Conservation (phyloP, 1,140 invertebrate species). For the Drosophila auraria region DNA sequence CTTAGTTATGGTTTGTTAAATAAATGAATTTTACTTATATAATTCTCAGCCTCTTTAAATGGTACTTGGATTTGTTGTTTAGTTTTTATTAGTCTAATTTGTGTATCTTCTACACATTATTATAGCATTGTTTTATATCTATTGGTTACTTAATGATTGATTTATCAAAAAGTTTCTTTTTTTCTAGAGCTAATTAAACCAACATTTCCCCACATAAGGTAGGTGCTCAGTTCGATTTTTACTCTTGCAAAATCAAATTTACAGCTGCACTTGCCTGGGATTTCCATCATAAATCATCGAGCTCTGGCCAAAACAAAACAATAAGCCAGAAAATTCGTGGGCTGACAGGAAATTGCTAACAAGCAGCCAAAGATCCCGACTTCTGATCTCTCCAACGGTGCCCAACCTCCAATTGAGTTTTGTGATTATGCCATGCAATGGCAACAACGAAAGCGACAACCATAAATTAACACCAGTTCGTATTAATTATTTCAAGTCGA, state of each 20-base stretch:
- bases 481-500: slow-evolving; percentile 53
- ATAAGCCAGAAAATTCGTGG: slow-evolving; percentile 43
- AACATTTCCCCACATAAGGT: slow-evolving; percentile 4
- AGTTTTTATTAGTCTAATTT: too few relatives aligned
- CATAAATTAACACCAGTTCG: slow-evolving; percentile 55
- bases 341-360: slow-evolving; percentile 55
- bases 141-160: too few relatives aligned
- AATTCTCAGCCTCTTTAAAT: neutral
- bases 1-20: slow-evolving; percentile 48
- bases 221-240: neutral
- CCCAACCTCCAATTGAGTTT: slow-evolving; percentile 54
- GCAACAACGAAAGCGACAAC: slow-evolving; percentile 50
- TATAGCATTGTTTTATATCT: too few relatives aligned
- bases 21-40: slow-evolving; percentile 39
- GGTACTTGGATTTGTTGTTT: neutral
- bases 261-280: slow-evolving; percentile 20
- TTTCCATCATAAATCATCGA: slow-evolving; percentile 38
- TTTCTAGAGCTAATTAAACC: neutral
- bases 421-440: slow-evolving; percentile 32
- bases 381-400: slow-evolving; percentile 38
- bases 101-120: too few relatives aligned
- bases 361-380: slow-evolving; percentile 46
- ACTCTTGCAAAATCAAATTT: slow-evolving; percentile 18
- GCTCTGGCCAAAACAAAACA: slow-evolving; percentile 15
- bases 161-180: too few relatives aligned